Conservation (phyloP, 1,140 invertebrate genomes). For the Euwallacea fornicatus region DNA sequence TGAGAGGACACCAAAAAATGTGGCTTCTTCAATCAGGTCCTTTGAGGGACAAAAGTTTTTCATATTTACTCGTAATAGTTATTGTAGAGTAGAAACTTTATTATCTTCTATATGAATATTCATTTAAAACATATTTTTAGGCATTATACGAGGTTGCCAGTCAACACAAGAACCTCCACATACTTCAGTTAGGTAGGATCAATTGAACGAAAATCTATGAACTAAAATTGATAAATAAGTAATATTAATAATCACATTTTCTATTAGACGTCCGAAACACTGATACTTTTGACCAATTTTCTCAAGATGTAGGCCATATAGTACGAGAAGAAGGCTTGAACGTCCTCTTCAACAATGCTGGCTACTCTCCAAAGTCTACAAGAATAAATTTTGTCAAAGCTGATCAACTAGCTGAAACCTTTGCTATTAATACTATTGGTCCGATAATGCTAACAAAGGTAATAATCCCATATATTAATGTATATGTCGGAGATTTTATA, state of each 20-base stretch:
- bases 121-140: conserved; percentile 53
- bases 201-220: background rate
- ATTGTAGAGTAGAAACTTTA: too few relatives aligned
- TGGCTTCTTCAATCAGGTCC: too few relatives aligned
- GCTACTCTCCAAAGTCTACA: conserved; percentile 72
- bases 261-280: conserved; percentile 67
- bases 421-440: conserved; percentile 75
- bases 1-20: too few relatives aligned
- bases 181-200: conserved; percentile 67
- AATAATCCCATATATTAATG: too few relatives aligned
- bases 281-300: conserved; percentile 61
- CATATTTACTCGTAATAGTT: too few relatives aligned
- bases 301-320: conserved; percentile 60
- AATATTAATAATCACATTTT: conserved; percentile 6
- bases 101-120: too few relatives aligned
- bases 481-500: too few relatives aligned
- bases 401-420: conserved; percentile 70
- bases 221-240: background rate
- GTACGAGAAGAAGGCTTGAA: conserved; percentile 74
- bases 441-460: conserved; percentile 85
- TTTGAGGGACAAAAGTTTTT: too few relatives aligned
- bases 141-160: conserved; percentile 64
- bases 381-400: conserved; percentile 69
- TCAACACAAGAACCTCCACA: conserved; percentile 62
- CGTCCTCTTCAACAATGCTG: conserved; percentile 86